Evolutionary conservation across 2,888 invertebrate genomes (phyloP), one percentile per base, ranked within the genome.

Genomic region (Acrobasis suavella): DNA sequence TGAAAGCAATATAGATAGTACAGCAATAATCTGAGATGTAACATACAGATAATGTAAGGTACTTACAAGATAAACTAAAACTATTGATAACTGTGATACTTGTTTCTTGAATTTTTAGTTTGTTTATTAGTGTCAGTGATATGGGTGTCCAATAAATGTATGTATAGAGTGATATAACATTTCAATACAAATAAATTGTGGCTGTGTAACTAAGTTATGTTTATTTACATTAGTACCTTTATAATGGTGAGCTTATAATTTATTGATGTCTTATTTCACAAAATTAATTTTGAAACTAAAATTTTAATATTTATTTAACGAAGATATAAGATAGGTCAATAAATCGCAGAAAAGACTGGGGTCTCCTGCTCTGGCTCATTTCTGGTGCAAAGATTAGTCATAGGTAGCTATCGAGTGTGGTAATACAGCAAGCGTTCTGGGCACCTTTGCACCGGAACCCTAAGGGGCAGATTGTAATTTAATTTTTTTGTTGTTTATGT

Each of bases 61-160:
- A 56, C 56, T 1, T 56, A 56, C 56, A 56, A 56, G 56, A 56
- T 56, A 46, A 56, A 56, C 17, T 42, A 1, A 56, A 42, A 42
- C 22, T 22, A 7, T 32, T 32, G 32, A 32, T 32, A 56, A 55
- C 39, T 55, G 3, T 22, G 55, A 55, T 56, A 56, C 38, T 56
- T 6, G 12, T 56, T 49, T 32, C 9, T 22, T 46, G 8, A 16
- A 42, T 17, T 42, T 56, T 56, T 22, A 17, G 17, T 14, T 22
- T 46, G 56, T 56, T 7, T 56, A 22, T 42, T 17, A 46, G 9
- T 46, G 46, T 46, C 46, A 46, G 46, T 46, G 14, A 46, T 46
- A 46, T 46, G 46, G n/a, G 14, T 14, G 46, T 12, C 6, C 6
- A 46, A 14, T 46, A 14, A n/a, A 46, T 22, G 22, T 46, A 12